Base-by-base conservation (phyloP, 2,888 invertebrate genomes). In the Anthophora plumipes region DNA sequence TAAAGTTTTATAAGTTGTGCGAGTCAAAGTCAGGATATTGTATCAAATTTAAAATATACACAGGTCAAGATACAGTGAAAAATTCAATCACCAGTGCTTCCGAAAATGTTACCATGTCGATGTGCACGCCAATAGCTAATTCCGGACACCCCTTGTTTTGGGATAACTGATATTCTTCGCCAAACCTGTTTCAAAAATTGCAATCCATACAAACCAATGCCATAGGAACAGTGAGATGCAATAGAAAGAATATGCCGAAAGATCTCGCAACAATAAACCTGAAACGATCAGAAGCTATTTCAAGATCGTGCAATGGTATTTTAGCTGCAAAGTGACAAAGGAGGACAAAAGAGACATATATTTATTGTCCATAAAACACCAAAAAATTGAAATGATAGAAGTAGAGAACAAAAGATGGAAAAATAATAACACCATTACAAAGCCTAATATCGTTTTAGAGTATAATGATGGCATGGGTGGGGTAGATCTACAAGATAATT, bases 1-100 rank as follows among this genome's bases (percentile, higher is more conserved):
- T 89, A 9, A 89, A 90, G 77, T 75, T 67, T 8, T 89, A 85
- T 61, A 89, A 89, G 52, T 61, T 64, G 39, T 37, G 48, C 17
- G 48, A 48, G 17, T 17, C 48, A 1, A 48, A 48, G 6, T 48
- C 14, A 48, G 48, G 48, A 17, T 75, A 61, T 31, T 70, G 54
- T 61, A 46, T 66, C 39, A 20, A 68, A 59, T 83, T 83, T 39
- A 83, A 83, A 75, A 85, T 83, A 50, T 83, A 85, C 50, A 73
- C 74, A 22, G 52, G 52, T 4, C 48, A 50, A 50, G 48, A 50
- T 50, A 50, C 0, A 50, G 48, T 50, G 48, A 50, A 31, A 31
- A 31, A 31, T 31, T 31, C 31, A 31, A 31, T 31, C 31, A 31
- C 31, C 31, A 31, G 31, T 31, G 31, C 31, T 31, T 31, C 31